Conservation (phyloP, 2,113 vertebrate species). For the Cygnus atratus region DNA sequence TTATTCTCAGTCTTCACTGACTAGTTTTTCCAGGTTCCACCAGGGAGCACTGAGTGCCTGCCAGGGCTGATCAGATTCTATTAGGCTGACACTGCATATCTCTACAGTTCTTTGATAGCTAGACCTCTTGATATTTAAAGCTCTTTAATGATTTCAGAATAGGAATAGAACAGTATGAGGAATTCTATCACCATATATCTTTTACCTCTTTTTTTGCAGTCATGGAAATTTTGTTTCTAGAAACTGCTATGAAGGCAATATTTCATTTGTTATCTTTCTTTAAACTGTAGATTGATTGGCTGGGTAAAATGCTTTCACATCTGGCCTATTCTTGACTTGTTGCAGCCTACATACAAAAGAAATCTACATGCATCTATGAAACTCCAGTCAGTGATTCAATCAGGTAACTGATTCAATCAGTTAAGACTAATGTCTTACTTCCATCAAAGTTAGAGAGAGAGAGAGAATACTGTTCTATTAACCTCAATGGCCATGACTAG, state of each 20-base stretch:
- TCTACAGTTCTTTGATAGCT: background rate
- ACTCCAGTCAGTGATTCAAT: background rate
- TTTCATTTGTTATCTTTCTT: background rate
- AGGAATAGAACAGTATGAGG: background rate
- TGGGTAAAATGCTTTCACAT: background rate
- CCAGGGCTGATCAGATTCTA: background rate
- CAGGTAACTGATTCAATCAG: background rate
- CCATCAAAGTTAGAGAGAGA: background rate
- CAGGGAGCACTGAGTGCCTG: background rate
- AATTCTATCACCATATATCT: background rate
- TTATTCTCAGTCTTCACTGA: background rate
- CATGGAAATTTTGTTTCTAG: background rate
- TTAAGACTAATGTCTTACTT: background rate
- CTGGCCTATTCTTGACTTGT: background rate
- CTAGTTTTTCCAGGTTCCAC: constrained; percentile 25
- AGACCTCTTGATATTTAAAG: background rate
- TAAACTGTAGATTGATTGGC: background rate
- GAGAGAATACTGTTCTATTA: background rate
- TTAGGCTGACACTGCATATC: background rate
- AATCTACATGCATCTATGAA: background rate
- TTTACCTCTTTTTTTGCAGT: background rate
- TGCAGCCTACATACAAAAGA: background rate
- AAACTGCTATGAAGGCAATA: background rate
- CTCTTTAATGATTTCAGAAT: background rate
- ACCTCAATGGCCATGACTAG: background rate